phyloP scores from a whole-genome alignment of 2,797 vertebrate genomes.

The Sternarchorhynchus goeldii region DNA sequence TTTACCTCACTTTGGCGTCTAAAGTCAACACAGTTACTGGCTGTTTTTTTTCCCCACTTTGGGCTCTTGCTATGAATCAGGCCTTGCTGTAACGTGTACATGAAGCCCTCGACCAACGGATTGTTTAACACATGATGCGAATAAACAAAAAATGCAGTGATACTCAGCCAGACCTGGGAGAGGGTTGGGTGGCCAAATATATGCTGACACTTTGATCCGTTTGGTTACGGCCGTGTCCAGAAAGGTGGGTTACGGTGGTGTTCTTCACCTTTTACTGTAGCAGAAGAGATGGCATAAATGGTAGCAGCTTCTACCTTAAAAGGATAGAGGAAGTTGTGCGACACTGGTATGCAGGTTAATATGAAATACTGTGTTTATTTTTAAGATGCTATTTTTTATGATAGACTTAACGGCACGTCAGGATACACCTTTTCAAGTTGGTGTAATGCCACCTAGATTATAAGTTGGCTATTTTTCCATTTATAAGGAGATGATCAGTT shows the following conservation, averaged over 20 bases:
- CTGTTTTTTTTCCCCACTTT: background rate
- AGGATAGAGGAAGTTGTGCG: background rate
- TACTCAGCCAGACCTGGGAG: slow-evolving; percentile 15
- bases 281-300: slow-evolving; percentile 7
- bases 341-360: background rate
- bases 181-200: slow-evolving; percentile 14
- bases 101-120: slow-evolving; percentile 10
- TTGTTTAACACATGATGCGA: background rate
- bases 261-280: slow-evolving; percentile 33
- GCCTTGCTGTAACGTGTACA: slow-evolving; percentile 58
- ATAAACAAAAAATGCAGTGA: background rate
- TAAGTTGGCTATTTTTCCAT: slow-evolving; percentile 13
- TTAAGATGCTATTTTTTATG: slow-evolving; percentile 13
- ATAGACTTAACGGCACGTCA: slow-evolving; percentile 19
- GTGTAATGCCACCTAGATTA: slow-evolving; percentile 4
- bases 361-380: slow-evolving; percentile 25
- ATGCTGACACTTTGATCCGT: background rate
- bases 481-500: slow-evolving; percentile 17
- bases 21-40: slow-evolving; percentile 5
- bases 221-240: background rate
- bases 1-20: slow-evolving; percentile 25
- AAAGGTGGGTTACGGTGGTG: slow-evolving; percentile 7
- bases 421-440: background rate
- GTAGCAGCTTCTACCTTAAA: slow-evolving; percentile 11
- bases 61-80: background rate